phyloP scores from a whole-genome alignment of 1,140 invertebrate genomes.

The Cydia fagiglandana region DNA sequence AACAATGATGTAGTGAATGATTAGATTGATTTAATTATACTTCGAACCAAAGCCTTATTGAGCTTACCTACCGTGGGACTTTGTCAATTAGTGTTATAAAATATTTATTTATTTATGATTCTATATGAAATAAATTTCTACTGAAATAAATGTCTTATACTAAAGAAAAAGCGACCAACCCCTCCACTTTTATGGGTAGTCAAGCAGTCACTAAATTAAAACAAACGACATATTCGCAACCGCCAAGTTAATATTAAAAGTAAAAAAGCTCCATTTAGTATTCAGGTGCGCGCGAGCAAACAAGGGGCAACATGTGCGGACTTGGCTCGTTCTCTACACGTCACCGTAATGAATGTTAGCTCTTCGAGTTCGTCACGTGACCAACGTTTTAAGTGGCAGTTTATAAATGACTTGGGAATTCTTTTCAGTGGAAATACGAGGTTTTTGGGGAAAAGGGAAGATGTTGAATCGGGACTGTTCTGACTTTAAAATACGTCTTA shows the following conservation, averaged over 20 bases:
- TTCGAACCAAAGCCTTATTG: too few relatives aligned
- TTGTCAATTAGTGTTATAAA: too few relatives aligned
- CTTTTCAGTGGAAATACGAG: neutral
- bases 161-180: too few relatives aligned
- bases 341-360: constrained; percentile 13
- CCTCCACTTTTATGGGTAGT: too few relatives aligned
- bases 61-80: too few relatives aligned
- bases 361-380: neutral
- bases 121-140: too few relatives aligned
- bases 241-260: constrained; percentile 3
- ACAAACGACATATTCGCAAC: neutral
- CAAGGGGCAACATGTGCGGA: constrained; percentile 7
- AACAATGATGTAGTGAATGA: too few relatives aligned
- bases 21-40: too few relatives aligned
- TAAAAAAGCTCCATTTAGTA: neutral
- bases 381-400: neutral
- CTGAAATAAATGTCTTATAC: neutral
- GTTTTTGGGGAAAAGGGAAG: neutral
- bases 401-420: neutral
- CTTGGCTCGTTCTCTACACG: constrained; percentile 15
- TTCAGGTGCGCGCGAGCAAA: constrained; percentile 8
- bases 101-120: too few relatives aligned
- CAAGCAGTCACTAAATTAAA: neutral
- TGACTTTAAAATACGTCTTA: too few relatives aligned
- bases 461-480: too few relatives aligned